phyloP scores from a whole-genome alignment of 2,113 vertebrate species.

The Cyprinodon brontotheroides region DNA sequence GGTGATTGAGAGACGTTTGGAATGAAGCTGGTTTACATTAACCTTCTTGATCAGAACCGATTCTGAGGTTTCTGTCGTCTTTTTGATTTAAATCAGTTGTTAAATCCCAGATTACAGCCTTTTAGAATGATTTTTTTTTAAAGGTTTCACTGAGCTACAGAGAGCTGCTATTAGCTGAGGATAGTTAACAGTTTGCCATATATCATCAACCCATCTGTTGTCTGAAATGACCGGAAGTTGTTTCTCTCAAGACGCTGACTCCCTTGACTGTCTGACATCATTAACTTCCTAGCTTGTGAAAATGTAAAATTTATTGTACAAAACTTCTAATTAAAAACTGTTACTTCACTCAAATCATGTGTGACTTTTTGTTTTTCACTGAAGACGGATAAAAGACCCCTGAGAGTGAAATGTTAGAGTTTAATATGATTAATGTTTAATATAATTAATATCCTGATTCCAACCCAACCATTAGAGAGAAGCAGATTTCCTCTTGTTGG shows the following conservation, averaged over 20 bases:
- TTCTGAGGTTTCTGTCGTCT: constrained; percentile 37
- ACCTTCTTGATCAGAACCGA: background rate
- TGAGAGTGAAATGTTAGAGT: too few species aligned
- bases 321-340: constrained; percentile 77
- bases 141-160: background rate
- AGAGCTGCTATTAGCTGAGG: constrained; percentile 17
- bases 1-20: background rate
- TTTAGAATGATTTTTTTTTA: background rate
- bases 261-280: constrained; percentile 56
- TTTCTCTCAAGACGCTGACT: constrained; percentile 44
- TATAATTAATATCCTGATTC: too few species aligned
- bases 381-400: background rate
- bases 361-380: constrained; percentile 22
- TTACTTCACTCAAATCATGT: constrained; percentile 57
- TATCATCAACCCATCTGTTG: constrained; percentile 51
- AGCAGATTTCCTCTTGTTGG: too few species aligned
- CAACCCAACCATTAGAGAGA: too few species aligned
- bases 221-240: constrained; percentile 49
- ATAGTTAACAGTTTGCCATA: constrained; percentile 43
- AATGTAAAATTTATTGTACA: constrained; percentile 82
- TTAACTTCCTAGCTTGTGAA: constrained; percentile 80
- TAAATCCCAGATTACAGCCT: background rate
- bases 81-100: constrained; percentile 13
- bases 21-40: background rate
- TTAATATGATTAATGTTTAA: too few species aligned